Evolutionary conservation across 2,113 vertebrate genomes (phyloP).

Genomic region (Tympanuchus pallidicinctus): DNA sequence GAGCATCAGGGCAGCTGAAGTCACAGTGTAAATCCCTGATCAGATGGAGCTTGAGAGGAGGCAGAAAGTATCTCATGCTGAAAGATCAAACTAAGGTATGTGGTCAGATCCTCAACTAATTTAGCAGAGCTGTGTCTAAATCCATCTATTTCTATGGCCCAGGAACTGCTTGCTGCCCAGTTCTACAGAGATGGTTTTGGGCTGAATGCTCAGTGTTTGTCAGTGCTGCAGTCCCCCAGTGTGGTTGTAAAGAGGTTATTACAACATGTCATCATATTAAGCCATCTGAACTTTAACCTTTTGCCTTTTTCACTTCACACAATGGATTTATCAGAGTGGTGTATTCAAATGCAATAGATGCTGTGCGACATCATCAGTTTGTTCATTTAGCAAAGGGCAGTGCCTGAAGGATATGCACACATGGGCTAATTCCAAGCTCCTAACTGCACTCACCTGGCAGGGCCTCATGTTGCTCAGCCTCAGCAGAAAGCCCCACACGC

Average conservation of each 20-base stretch:
- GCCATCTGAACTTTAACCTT: conserved; percentile 16
- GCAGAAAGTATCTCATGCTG: not conserved
- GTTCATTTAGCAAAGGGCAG: not conserved
- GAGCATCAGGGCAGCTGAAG: not conserved
- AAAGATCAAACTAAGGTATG: not conserved
- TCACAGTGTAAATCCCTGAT: not conserved
- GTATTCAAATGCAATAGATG: not conserved
- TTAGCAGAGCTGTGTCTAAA: not conserved
- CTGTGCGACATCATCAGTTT: not conserved
- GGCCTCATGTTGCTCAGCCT: not conserved
- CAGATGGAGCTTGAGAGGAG: not conserved
- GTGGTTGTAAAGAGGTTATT: not conserved
- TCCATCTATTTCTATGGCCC: not conserved
- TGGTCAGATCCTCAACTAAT: not conserved
- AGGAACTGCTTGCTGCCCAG: not conserved
- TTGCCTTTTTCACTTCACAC: not conserved
- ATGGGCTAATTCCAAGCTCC: not conserved
- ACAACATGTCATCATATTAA: not conserved
- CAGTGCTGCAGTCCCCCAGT: not conserved
- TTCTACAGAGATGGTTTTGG: not conserved
- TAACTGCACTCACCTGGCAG: not conserved
- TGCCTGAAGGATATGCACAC: not conserved
- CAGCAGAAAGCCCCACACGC: not conserved
- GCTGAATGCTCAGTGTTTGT: not conserved
- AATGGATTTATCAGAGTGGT: not conserved